Evolutionary conservation across 2,113 vertebrate genomes (phyloP).

Genomic region (Aegithalos caudatus): DNA sequence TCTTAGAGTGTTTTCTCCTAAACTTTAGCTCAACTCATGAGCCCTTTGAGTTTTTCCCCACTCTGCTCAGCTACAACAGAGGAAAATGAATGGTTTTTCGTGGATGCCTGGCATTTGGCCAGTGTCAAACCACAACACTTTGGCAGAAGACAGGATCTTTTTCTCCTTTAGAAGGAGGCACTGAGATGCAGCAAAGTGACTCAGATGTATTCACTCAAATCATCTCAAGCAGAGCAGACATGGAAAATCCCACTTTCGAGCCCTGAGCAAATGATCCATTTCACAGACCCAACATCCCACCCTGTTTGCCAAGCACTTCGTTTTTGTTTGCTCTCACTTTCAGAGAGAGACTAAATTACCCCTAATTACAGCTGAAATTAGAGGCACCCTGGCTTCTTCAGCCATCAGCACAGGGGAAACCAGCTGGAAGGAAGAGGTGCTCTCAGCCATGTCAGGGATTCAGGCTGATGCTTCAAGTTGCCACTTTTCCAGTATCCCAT

Average conservation of each 20-base stretch:
- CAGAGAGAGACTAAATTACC: background rate
- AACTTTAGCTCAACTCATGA: background rate
- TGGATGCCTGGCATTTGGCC: background rate
- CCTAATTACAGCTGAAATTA: background rate
- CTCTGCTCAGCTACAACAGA: background rate
- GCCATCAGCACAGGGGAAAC: background rate
- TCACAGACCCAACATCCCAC: background rate
- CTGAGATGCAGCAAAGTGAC: background rate
- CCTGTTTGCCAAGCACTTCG: background rate
- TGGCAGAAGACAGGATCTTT: background rate
- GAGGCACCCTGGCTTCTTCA: background rate
- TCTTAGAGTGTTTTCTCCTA: background rate
- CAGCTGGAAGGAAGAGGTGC: background rate
- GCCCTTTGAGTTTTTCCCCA: background rate
- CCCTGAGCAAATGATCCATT: background rate
- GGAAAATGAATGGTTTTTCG: background rate
- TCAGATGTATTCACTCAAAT: background rate
- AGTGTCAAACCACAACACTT: background rate
- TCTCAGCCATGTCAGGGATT: background rate
- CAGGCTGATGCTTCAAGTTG: background rate
- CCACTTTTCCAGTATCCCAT: background rate
- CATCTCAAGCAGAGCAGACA: background rate
- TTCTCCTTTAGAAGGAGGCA: background rate
- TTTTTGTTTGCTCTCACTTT: background rate
- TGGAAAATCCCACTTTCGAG: background rate